Evolutionary conservation across 2,797 vertebrate species (phyloP), one percentile per base, ranked within the genome.

Genomic region (Anisognathus igniventris): DNA sequence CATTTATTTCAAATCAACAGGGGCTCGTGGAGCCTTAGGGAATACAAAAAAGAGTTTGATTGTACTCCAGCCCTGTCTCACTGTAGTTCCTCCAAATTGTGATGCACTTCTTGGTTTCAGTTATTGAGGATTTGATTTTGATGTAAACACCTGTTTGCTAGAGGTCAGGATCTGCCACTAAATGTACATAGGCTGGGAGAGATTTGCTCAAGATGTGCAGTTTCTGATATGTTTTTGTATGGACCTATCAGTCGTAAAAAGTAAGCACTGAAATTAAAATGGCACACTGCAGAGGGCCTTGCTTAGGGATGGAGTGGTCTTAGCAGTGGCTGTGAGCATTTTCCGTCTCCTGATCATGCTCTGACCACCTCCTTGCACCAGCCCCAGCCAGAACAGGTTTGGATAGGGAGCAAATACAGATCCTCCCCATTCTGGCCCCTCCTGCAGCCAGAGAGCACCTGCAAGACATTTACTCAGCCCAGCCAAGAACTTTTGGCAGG

Each of bases 1-100:
- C 54, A 66, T 92, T 91, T 89, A 56, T 93, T 95, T 91, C 50
- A 71, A 75, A 88, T 96, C 86, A 84, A 33, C 20, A 62, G 78
- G 75, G 72, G n/a, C 47, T 85, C 54, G 37, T 51, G 81, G 39
- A 95, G 57, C 88, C 65, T 68, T 88, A 77, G 54, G 37, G 81
- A 66, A 86, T 65, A 61, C 50, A 48, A 88, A 76, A 72, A 70
- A 50, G 47, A 17, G 31, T 87, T 86, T 82, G 81, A 18, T 90
- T 93, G 17, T 75, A 53, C 40, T 92, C 14, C 10, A 77, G 58
- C 75, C 25, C n/a, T 45, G 14, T 47, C 54, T 85, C 0, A 0
- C 23, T 80, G 48, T 50, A 58, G 35, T 83, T 88, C 58, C 62
- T 91, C 40, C 37, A 62, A 73, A 60, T 24, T 25, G 48, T 86